Evolutionary conservation across 1,140 invertebrate species (phyloP), one percentile per base, ranked within the genome.

Genomic region (Atta cephalotes): DNA sequence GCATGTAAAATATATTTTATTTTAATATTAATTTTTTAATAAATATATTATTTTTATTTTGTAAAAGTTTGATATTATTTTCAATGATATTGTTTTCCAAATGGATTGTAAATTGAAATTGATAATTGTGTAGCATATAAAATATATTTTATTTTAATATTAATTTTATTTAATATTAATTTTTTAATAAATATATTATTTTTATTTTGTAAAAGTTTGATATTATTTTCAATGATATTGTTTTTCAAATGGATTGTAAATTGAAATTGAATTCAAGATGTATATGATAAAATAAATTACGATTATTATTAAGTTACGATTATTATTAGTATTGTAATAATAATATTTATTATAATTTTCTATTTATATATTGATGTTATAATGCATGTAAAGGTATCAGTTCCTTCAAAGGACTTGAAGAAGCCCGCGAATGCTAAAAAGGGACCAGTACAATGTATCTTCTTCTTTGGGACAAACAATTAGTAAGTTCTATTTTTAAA

Each of bases 391-490:
- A 94, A 98, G 98, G 97, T 98, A 89, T 97, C 97, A 14, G 95
- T 96, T 80, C 97, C 97, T 7, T 96, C 96, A 25, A 95, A 96
- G 84, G 97, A 97, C 86, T 93, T 97, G 91, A 97, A 97, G 93
- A 96, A 96, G 88, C 96, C 97, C 35, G 94, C 94, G 1, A 94
- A 92, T 88, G 85, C 93, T 35, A 97, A 97, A 92, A 97, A 97
- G 91, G 95, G 95, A 66, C 96, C 96, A 76, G 95, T 96, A 12
- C 97, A 98, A 90, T 99, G 98, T 95, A 98, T 99, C 86, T 99
- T 97, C 95, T 99, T 99, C 95, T 99, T 98, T 96, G 98, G 98
- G 70, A 97, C 97, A 53, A 97, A 98, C 90, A 99, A 99, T 95
- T 99, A 98, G 98, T 98, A 96, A 98, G 98, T 97, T 85, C 35